Base-by-base conservation (phyloP, 1,140 invertebrate species). In the Calliopsis andreniformis region DNA sequence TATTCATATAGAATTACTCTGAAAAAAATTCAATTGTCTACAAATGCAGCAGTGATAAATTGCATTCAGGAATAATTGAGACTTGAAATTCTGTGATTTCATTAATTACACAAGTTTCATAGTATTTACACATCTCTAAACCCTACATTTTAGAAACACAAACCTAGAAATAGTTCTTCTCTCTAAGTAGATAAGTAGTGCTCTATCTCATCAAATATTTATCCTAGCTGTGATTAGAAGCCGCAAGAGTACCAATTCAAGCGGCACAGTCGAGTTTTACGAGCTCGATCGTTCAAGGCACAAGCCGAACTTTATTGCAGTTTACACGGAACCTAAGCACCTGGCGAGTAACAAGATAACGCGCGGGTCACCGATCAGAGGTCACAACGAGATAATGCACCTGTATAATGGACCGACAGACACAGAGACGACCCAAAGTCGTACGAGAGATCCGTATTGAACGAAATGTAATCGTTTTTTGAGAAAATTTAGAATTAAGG, bases 261-360 rank as follows among this genome's bases (percentile, higher is more conserved):
- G 18, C 62, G 39, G 53, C 35, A 20, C 25, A 3, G 35, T 55
- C 39, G 25, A 43, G 35, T 58, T 79, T 51, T 45, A 43, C 20
- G 49, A 69, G 20, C 18, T 30, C 35, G 12, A 62, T n/a, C 58
- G 75, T 35, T 67, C 47, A 12, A 67, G 3, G 39, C 43, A 47
- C 16, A 18, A 49, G 35, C 47, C 56, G 49, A 51, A 63, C 69
- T 71, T 81, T 49, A 55, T 63, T 63, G 28, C 23, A 49, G 56
- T 45, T 68, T 55, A 81, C 23, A 32, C 20, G 69, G 28, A 14
- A 63, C 6, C 8, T 47, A 16, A 63, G 6, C 18, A 55, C 47
- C 62, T 30, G 12, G 16, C 25, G 53, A 39, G n/a, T 28, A 68
- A 58, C 49, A 18, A 75, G 42, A 81, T 79, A 79, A 55, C 47